phyloP scores from a whole-genome alignment of 2,113 vertebrate genomes.

The Arvicanthis niloticus region DNA sequence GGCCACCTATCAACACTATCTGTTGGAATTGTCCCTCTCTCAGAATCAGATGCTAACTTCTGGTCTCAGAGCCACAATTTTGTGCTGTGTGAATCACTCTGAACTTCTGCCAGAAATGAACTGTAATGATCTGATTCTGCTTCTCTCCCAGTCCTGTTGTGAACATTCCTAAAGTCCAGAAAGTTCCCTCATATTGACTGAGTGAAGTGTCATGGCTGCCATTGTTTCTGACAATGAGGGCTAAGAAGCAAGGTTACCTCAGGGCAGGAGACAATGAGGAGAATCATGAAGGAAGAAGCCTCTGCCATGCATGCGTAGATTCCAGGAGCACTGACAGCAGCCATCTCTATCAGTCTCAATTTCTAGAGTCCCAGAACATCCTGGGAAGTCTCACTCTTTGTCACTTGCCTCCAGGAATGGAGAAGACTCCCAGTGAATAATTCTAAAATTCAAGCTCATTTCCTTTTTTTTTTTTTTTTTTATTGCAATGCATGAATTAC shows the following conservation, averaged over 20 bases:
- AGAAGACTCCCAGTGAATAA: background rate
- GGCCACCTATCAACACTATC: background rate
- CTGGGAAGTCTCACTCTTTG: background rate
- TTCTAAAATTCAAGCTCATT: background rate
- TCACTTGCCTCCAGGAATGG: background rate
- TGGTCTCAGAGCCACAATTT: background rate
- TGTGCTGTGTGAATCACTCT: background rate
- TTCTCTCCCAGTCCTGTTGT: background rate
- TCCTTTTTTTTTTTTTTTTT: background rate
- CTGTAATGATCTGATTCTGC: background rate
- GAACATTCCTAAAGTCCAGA: background rate
- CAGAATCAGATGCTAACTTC: background rate
- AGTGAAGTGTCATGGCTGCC: background rate
- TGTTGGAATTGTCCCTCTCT: background rate
- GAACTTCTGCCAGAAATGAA: background rate
- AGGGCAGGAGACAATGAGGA: background rate
- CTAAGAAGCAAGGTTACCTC: background rate
- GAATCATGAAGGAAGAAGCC: background rate
- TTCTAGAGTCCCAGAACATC: background rate
- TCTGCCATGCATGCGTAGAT: background rate
- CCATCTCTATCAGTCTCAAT: background rate
- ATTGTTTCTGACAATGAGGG: background rate
- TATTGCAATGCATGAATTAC: background rate
- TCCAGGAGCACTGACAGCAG: background rate
- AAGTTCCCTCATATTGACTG: rapidly evolving